Percentiles rank a stretch among this genome's conserved stretches.
These are phyloP conservation scores for Graphium colonna DNA, from an alignment of 2,888 invertebrate genomes.

Conservation along the genomic window DNA sequence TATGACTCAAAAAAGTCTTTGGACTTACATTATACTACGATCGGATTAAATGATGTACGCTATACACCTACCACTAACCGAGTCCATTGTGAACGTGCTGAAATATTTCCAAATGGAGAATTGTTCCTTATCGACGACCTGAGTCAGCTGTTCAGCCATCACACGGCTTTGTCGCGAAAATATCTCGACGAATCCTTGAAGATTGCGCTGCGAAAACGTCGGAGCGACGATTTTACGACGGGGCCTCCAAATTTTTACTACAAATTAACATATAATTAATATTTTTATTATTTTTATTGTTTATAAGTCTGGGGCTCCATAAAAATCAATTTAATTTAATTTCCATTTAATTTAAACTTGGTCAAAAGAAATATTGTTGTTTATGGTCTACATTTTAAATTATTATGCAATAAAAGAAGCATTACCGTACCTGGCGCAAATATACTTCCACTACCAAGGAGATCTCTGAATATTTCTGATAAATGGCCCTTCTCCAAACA, in stretches of 20 bases:
- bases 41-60: too few relatives aligned
- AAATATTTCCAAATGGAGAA: slow-evolving; percentile 43
- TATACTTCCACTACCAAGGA: slow-evolving; percentile 44
- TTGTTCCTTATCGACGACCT: slow-evolving; percentile 28
- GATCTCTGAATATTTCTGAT: slow-evolving; percentile 29
- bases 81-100: slow-evolving; percentile 43
- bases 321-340: too few relatives aligned
- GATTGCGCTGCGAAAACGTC: slow-evolving; percentile 40
- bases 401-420: too few relatives aligned
- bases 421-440: slow-evolving; percentile 43
- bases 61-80: slow-evolving; percentile 49
- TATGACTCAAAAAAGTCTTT: too few relatives aligned
- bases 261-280: too few relatives aligned
- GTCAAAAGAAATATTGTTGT: too few relatives aligned
- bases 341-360: too few relatives aligned
- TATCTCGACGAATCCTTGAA: slow-evolving; percentile 38
- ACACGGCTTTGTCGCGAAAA: slow-evolving; percentile 38
- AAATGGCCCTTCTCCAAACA: slow-evolving; percentile 42
- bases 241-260: slow-evolving; percentile 50
- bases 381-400: too few relatives aligned
- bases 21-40: too few relatives aligned
- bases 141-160: slow-evolving; percentile 34
- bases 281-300: too few relatives aligned
- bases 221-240: slow-evolving; percentile 47
- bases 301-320: too few relatives aligned